Base-by-base conservation (phyloP, 2,113 vertebrate genomes). In the Carettochelys insculpta region DNA sequence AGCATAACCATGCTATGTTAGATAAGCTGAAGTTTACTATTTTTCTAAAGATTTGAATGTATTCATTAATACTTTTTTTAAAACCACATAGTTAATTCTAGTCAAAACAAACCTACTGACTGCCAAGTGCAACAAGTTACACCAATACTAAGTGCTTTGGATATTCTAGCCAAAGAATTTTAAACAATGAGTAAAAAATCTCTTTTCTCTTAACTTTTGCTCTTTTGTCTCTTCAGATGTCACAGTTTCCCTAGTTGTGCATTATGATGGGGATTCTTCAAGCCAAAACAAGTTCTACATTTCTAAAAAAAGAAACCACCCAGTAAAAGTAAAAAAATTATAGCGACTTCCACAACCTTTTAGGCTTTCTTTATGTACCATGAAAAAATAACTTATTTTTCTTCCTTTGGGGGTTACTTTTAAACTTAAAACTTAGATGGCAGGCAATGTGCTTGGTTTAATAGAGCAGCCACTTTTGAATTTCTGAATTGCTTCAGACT, bases 221-320 rank as follows among this genome's bases (percentile, higher is more conserved):
- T 53, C 54, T 12, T 11, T 56, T 25, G 2, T 29, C 54, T 54
- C 53, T 29, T 29, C 11, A 12, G 11, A 56, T 56, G 54, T n/a
- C 68, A 83, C 9, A 1, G 17, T 54, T 86, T 54, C 1, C 4
- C 48, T 1, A 8, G 17, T 61, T 34, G n/a, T 13, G 8, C 25
- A 80, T 19, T 50, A 17, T 1, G 13, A 5, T 0, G 17, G 22
- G 7, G 41, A 17, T 25, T 7, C 80, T 90, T 10, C 43, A 85
- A 87, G 25, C 19, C 61, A 34, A 65, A n/a, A 38, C 31, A 65
- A 29, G 80, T 47, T 4, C 17, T 3, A 22, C 31, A 43, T 0
- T 47, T 56, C 20, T 2, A 78, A 10, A 1, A n/a, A 43, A 43
- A 0, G 12, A 80, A 90, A 17, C 2, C 53, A 88, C 90, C 80